phyloP scores from a whole-genome alignment of 1,140 invertebrate species.

The Pogonus chalceus region DNA sequence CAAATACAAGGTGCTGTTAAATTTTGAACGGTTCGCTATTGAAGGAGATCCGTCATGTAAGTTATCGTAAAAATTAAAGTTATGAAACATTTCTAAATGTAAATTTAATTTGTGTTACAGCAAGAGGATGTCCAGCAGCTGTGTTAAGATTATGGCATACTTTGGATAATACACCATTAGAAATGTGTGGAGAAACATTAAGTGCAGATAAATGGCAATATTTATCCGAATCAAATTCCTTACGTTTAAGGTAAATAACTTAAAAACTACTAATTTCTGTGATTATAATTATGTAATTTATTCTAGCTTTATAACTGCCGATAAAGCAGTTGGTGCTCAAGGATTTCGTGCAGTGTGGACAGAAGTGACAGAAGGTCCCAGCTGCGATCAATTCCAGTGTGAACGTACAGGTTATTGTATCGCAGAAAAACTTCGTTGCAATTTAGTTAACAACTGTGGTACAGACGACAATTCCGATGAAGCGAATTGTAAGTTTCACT shows the following conservation, averaged over 20 bases:
- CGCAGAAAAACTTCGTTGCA: conserved; percentile 62
- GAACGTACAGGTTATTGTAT: conserved; percentile 66
- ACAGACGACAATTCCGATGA: conserved; percentile 69
- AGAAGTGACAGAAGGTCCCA: conserved; percentile 54
- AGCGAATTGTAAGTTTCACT: conserved; percentile 74
- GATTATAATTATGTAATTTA: conserved; percentile 25
- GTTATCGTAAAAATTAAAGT: too few species aligned
- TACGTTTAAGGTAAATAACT: conserved; percentile 63
- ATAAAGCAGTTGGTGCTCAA: conserved; percentile 69
- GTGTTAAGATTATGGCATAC: conserved; percentile 80
- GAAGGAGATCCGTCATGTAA: conserved; percentile 63
- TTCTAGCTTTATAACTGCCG: conserved; percentile 68
- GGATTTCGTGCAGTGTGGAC: conserved; percentile 87
- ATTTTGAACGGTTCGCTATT: conserved; percentile 78
- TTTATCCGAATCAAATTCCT: conserved; percentile 71
- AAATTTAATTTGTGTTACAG: conserved; percentile 39
- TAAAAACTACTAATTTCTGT: conserved; percentile 3
- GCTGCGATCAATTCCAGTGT: conserved; percentile 55
- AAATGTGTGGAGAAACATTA: conserved; percentile 79
- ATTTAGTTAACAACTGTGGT: conserved; percentile 71
- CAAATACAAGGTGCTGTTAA: conserved; percentile 71
- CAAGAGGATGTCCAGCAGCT: conserved; percentile 79
- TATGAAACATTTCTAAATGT: neutral
- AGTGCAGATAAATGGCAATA: conserved; percentile 65
- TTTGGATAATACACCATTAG: conserved; percentile 59